Evolutionary conservation across 2,797 vertebrate species (phyloP).

Genomic region (Ispidina lecontei): DNA sequence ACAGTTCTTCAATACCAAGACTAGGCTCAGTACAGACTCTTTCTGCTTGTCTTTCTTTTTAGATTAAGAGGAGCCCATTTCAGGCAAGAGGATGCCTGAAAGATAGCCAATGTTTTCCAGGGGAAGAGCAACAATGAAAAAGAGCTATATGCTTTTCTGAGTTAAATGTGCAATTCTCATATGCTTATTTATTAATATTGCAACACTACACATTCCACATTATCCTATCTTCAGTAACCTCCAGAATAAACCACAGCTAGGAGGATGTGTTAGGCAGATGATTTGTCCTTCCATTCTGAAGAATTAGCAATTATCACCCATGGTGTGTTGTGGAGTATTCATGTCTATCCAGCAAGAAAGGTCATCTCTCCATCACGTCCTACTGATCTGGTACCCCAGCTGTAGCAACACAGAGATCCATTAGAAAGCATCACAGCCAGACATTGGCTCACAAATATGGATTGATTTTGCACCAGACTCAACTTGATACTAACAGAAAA

Average conservation of each 20-base stretch:
- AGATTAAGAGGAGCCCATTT: background rate
- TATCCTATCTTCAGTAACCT: background rate
- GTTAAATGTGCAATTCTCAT: background rate
- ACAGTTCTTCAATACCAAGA: background rate
- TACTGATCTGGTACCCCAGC: background rate
- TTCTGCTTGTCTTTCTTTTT: background rate
- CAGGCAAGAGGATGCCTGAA: background rate
- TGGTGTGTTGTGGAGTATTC: background rate
- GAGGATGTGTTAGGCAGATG: rapidly evolving
- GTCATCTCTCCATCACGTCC: background rate
- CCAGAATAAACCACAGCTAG: background rate
- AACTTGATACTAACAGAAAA: background rate
- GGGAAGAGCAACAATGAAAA: background rate
- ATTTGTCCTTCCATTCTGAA: background rate
- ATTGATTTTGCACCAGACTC: background rate
- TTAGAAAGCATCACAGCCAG: background rate
- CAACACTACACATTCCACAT: background rate
- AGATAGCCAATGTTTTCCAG: background rate
- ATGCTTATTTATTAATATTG: background rate
- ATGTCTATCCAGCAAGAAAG: background rate
- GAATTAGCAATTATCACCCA: background rate
- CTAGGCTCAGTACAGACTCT: background rate
- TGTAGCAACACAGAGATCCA: background rate
- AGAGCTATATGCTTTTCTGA: background rate
- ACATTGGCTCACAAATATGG: rapidly evolving